Evolutionary conservation across 2,113 vertebrate species (phyloP), one percentile per base, ranked within the genome.

Genomic region (Atlantisia rogersi): DNA sequence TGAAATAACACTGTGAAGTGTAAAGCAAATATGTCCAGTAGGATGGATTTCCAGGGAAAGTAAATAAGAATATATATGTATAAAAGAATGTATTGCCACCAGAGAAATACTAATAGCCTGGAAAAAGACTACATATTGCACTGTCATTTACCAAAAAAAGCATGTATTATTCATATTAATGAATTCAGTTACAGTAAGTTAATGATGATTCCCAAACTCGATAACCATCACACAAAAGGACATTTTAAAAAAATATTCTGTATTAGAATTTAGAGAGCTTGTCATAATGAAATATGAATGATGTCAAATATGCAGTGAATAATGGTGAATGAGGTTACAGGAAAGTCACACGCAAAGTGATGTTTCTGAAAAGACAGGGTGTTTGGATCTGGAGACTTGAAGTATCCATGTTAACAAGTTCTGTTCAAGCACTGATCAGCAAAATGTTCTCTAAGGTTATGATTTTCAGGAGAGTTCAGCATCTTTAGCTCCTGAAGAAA

Each of bases 211-310:
- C 39, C 50, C 59, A 92, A 95, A 86, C 70, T 88, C 3, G 0
- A 94, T 90, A 95, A 70, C 39, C 46, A 92, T 81, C 64, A 86
- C 21, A 69, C 37, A 48, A 71, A 95, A 89, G 26, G 46, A 83
- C 14, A 80, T 67, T 93, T 91, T 92, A n/a, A 13, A 60, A 78
- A 77, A 89, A 37, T n/a, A 59, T 84, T 95, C 91, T 81, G 18
- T 39, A 26, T 91, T 94, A 40, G 71, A 96, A 96, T 58, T 90
- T 94, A 92, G 69, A 95, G 65, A 86, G 37, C 64, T 83, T 94
- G 52, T 90, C 24, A 0, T 44, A 94, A 24, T 94, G 82, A 97
- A 97, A 94, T 94, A 96, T 90, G 70, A 95, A 84, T 86, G 8
- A 82, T 87, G 48, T 95, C 79, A 97, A 86, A 65, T 68, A 86